Conservation (phyloP, 64 coral and sea anemone genomes). For the Stylophora pistillata region DNA sequence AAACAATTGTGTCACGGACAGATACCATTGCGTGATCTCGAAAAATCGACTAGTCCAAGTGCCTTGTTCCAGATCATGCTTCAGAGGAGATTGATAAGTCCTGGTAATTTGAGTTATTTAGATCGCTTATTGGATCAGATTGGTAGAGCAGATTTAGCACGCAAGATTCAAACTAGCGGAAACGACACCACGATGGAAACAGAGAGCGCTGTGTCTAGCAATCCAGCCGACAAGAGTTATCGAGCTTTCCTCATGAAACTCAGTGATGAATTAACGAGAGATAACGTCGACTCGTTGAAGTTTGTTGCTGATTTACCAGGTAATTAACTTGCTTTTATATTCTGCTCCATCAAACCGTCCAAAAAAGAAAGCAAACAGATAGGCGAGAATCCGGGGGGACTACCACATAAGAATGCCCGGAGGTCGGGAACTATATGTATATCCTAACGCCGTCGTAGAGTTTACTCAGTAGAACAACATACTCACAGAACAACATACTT, state of each 20-base stretch:
- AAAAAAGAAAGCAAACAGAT: too few species aligned
- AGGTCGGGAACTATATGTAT: too few species aligned
- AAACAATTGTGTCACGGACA: conserved; percentile 80
- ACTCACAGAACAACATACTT: too few species aligned
- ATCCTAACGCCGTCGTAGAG: too few species aligned
- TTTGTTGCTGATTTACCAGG: conserved; percentile 85
- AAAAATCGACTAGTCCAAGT: conserved; percentile 35
- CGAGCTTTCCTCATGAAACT: conserved; percentile 64
- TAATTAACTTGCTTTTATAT: conserved; percentile 8
- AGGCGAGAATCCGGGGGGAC: too few species aligned
- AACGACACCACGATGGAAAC: conserved; percentile 37
- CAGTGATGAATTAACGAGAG: conserved; percentile 75
- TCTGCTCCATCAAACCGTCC: background rate
- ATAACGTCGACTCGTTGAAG: conserved; percentile 69
- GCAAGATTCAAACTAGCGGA: conserved; percentile 55
- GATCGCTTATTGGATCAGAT: conserved; percentile 50
- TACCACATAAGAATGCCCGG: too few species aligned
- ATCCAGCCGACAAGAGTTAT: conserved; percentile 37
- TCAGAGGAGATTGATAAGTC: conserved; percentile 40
- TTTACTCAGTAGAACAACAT: too few species aligned
- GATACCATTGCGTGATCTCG: conserved; percentile 62
- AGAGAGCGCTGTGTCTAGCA: conserved; percentile 6
- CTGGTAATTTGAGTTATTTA: conserved; percentile 53
- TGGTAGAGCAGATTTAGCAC: conserved; percentile 70
- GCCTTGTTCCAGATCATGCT: conserved; percentile 66